phyloP scores from a whole-genome alignment of 2,797 vertebrate species.

The Zalophus californianus region DNA sequence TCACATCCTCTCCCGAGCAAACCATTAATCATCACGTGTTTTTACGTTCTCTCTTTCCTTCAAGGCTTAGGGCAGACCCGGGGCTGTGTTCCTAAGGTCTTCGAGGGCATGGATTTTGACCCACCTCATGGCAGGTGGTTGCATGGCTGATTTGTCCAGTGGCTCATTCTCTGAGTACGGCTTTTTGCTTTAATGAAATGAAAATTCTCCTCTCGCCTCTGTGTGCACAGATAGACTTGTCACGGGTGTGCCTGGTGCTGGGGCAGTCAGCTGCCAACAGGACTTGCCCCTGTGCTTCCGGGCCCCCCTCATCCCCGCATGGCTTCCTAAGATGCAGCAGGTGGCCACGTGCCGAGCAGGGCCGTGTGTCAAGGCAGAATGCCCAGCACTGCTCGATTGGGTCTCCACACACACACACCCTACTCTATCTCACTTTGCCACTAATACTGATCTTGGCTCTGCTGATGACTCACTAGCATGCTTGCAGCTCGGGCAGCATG shows the following conservation, averaged over 20 bases:
- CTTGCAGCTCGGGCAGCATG: conserved; percentile 44
- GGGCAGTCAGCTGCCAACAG: accelerated
- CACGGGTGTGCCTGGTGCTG: accelerated
- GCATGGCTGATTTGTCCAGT: too few species aligned
- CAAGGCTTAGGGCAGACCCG: background rate
- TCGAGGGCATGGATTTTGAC: background rate
- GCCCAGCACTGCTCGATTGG: conserved; percentile 42
- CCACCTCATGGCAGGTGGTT: background rate
- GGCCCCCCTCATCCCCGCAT: background rate
- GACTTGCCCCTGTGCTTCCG: background rate
- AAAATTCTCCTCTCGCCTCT: background rate
- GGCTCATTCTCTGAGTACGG: background rate
- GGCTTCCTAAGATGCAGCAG: background rate
- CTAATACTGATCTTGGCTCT: accelerated
- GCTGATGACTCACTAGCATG: conserved; percentile 8
- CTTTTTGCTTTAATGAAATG: background rate
- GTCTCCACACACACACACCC: background rate
- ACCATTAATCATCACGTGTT: background rate
- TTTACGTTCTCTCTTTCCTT: background rate
- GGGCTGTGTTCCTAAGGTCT: background rate
- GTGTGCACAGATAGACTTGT: background rate
- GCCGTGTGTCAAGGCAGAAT: conserved; percentile 39
- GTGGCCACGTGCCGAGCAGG: conserved; percentile 17
- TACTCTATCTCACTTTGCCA: background rate
- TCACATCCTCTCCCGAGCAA: background rate